phyloP scores from a whole-genome alignment of 1,140 invertebrate species.

The Gonatopus flavifemur region DNA sequence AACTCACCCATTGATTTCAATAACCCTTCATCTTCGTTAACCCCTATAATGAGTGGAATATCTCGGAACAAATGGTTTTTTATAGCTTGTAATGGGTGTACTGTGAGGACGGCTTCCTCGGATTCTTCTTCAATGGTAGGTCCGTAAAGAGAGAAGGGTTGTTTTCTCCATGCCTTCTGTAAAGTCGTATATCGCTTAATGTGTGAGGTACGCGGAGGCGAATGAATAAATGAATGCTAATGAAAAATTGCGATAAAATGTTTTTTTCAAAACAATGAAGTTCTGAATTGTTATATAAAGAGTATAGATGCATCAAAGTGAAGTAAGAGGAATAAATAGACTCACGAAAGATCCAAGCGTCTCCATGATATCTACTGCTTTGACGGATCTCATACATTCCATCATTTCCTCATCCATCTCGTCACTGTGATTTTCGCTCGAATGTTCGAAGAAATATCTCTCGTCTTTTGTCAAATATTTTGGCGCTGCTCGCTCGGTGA shows the following conservation, averaged over 20 bases:
- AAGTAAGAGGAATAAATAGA: too few species aligned
- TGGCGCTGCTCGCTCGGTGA: neutral
- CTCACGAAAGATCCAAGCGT: conserved; percentile 5
- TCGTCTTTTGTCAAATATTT: neutral
- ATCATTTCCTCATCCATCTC: conserved; percentile 28
- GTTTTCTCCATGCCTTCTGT: too few species aligned
- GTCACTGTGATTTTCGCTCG: neutral
- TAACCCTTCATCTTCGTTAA: conserved; percentile 42
- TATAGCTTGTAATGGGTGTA: conserved; percentile 31
- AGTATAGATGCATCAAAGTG: too few species aligned
- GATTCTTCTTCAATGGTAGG: conserved; percentile 43
- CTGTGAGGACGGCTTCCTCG: conserved; percentile 40
- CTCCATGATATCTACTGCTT: neutral
- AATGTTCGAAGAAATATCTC: neutral
- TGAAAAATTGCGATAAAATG: too few species aligned
- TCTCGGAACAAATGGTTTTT: conserved; percentile 34
- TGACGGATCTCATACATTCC: conserved; percentile 28
- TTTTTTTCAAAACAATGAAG: too few species aligned
- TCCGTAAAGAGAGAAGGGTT: too few species aligned
- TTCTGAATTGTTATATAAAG: too few species aligned
- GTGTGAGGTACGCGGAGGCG: neutral
- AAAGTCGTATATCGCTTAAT: neutral
- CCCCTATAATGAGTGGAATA: conserved; percentile 45
- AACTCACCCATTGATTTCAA: conserved; percentile 30
- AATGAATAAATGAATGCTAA: too few species aligned